These are phyloP conservation scores for Pituophis catenifer DNA, from an alignment of 2,113 vertebrate genomes.

Conservation along the genomic window DNA sequence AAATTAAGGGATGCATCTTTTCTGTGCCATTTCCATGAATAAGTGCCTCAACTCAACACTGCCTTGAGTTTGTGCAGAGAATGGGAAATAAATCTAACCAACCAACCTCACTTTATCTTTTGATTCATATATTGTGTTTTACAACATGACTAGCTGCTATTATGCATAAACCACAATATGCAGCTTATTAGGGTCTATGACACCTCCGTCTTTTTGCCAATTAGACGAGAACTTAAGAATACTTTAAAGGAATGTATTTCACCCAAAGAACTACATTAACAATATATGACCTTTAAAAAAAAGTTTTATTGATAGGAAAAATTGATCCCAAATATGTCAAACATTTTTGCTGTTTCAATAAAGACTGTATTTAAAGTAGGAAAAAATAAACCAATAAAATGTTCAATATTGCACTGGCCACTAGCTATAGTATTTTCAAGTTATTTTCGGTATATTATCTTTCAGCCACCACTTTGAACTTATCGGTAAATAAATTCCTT, in stretches of 20 bases:
- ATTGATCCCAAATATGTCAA: constrained; percentile 61
- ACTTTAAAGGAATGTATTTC: neutral
- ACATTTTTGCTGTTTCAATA: constrained; percentile 57
- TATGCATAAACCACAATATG: neutral
- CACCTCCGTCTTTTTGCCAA: neutral
- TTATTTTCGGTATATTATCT: constrained; percentile 28
- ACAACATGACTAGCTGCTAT: neutral
- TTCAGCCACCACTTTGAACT: neutral
- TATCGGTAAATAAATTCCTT: constrained; percentile 21
- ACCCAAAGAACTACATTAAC: constrained; percentile 30
- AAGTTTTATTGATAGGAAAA: constrained; percentile 69
- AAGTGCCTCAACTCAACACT: neutral
- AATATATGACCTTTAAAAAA: constrained; percentile 38
- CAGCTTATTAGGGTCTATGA: neutral
- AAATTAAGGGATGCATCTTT: neutral
- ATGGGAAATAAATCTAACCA: neutral
- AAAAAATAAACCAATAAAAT: constrained; percentile 60
- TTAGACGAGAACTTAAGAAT: neutral
- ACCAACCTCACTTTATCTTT: neutral
- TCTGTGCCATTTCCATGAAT: neutral
- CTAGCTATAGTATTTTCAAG: constrained; percentile 47
- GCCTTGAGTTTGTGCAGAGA: neutral
- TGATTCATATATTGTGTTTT: neutral
- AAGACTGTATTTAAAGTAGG: constrained; percentile 64
- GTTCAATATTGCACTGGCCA: constrained; percentile 59